Evolutionary conservation across 2,113 vertebrate species (phyloP).

Genomic region (Cranoglanis bouderius): DNA sequence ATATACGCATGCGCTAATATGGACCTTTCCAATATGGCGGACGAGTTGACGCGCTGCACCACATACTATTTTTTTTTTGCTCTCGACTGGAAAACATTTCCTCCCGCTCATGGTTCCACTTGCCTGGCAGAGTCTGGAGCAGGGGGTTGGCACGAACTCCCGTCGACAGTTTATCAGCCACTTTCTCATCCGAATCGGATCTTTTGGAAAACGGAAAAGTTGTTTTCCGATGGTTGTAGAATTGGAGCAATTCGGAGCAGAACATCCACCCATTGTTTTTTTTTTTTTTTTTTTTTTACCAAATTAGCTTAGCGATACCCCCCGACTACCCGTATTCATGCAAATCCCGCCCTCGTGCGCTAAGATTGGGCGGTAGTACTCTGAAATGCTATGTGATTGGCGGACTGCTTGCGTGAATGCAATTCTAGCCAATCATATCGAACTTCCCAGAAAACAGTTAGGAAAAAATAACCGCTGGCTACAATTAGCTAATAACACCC

Average conservation of each 20-base stretch:
- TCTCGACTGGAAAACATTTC: background rate
- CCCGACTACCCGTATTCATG: background rate
- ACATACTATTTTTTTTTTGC: background rate
- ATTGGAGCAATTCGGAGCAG: slow-evolving; percentile 79
- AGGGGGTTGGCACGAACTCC: slow-evolving; percentile 77
- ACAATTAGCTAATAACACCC: slow-evolving; percentile 11
- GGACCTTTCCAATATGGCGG: slow-evolving; percentile 22
- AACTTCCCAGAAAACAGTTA: background rate
- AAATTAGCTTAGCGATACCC: slow-evolving; percentile 45
- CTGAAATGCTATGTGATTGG: background rate
- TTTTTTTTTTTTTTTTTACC: background rate
- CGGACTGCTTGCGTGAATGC: background rate
- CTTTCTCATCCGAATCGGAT: slow-evolving; percentile 73
- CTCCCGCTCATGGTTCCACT: slow-evolving; percentile 25
- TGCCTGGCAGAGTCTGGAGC: slow-evolving; percentile 78
- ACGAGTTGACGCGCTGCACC: background rate
- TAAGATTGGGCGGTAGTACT: background rate
- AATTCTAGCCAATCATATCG: slow-evolving; percentile 11
- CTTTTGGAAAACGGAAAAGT: slow-evolving; percentile 79
- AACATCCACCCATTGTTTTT: slow-evolving; percentile 75
- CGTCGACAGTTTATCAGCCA: slow-evolving; percentile 78
- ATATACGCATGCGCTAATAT: background rate
- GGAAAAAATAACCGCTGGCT: background rate
- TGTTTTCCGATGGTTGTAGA: slow-evolving; percentile 79
- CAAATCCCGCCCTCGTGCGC: background rate